phyloP scores from a whole-genome alignment of 2,113 vertebrate species.

The Alouatta palliata region DNA sequence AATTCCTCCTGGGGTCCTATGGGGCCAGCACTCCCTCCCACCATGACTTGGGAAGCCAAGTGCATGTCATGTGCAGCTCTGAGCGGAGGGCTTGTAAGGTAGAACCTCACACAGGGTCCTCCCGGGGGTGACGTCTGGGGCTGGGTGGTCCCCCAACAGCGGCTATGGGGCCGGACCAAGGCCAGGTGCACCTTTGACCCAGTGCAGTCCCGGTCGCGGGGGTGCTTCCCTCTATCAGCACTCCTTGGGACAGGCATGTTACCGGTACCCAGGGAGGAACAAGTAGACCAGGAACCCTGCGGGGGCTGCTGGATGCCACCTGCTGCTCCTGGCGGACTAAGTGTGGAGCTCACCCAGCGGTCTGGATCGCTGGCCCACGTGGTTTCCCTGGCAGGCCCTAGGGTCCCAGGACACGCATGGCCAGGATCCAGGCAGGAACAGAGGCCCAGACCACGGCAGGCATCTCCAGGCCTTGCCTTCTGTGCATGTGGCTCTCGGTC shows the following conservation, averaged over 20 bases:
- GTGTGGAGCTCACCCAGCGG: background rate
- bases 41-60: background rate
- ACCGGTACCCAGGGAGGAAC: fast-evolving
- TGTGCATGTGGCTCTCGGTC: background rate
- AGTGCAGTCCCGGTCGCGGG: background rate
- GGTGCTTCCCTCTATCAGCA: fast-evolving
- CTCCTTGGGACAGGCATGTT: background rate
- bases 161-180: background rate
- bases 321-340: background rate
- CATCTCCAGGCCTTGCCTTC: background rate
- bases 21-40: background rate
- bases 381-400: background rate
- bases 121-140: background rate
- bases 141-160: no score
- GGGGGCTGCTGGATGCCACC: background rate
- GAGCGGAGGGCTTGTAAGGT: background rate
- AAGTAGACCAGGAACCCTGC: background rate
- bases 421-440: background rate
- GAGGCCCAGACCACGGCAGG: background rate
- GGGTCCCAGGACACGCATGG: background rate
- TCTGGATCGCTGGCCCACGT: fast-evolving
- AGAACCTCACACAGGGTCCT: background rate
- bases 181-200: background rate
- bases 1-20: background rate
- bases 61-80: background rate